Evolutionary conservation across 1,140 invertebrate genomes (phyloP), one percentile per base, ranked within the genome.

Genomic region (Epicauta chinensis): DNA sequence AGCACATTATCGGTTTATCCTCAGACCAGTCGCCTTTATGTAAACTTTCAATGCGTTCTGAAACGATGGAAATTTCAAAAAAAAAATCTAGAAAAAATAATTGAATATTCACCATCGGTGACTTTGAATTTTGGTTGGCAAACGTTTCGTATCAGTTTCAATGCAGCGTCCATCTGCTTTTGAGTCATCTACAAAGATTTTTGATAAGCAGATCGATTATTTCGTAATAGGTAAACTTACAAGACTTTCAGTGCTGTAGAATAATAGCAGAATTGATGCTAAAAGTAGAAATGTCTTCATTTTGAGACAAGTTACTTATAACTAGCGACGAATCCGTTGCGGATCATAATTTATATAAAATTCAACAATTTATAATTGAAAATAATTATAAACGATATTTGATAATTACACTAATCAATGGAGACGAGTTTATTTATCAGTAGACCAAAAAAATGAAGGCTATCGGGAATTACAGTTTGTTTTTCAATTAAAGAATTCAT

Each of bases 121-220:
- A 64, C 61, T 61, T 70, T 68, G 16, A 35, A 30, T 65, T 70
- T 71, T 4, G 68, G 60, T 50, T 61, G 53, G 39, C 70, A 71
- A 13, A 63, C 56, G 53, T 68, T 69, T 47, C 62, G 59, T 31
- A 71, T 60, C 32, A 69, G 41, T 49, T 64, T 65, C 9, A 50
- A 39, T 4, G 66, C 51, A 32, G 66, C 65, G 50, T 62, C 60
- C 44, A 71, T 55, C 51, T 71, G 70, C 4, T 55, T 55, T 31
- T 62, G 58, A 13, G 66, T 62, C 60, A 71, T 58, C 66, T 69
- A 17, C 45, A 66, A 68, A 50, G 11, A 16, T 35, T 15, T 32
- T 17, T 17, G 13, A 23, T 5, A 34, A n/a, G 3, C 11, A 34
- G 6, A 34, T 12, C 10, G 32, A 34, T 30, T 5, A 23, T 34